phyloP scores from a whole-genome alignment of 2,888 invertebrate species.

The Mycogona germanica region DNA sequence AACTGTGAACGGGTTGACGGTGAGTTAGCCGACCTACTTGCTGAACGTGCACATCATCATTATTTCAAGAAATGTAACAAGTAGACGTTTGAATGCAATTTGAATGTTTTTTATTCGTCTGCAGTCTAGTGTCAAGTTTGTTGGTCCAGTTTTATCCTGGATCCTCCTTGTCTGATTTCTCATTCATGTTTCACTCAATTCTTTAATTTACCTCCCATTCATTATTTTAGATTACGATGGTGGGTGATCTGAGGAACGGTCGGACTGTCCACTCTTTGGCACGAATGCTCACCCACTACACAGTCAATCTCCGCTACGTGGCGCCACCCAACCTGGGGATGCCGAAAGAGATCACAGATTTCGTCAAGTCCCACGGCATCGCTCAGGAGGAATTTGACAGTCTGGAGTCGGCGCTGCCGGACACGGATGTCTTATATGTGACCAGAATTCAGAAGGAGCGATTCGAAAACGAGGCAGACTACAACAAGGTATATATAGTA shows the following conservation, averaged over 20 bases:
- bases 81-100: no score
- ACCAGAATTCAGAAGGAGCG: constrained; percentile 94
- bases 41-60: no score
- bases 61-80: no score
- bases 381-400: constrained; percentile 34
- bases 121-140: no score
- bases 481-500: constrained; percentile 52
- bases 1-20: constrained; percentile 88
- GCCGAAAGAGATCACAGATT: constrained; percentile 75
- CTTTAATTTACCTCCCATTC: background rate
- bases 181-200: constrained; percentile 5
- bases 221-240: constrained; percentile 68
- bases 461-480: constrained; percentile 69
- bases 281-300: constrained; percentile 81
- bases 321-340: constrained; percentile 75
- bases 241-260: constrained; percentile 95
- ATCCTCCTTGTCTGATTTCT: background rate
- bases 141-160: no score
- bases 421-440: constrained; percentile 96
- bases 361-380: constrained; percentile 63
- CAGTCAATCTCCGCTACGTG: constrained; percentile 84
- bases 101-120: no score
- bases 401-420: constrained; percentile 74
- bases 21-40: no score
- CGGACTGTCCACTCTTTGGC: constrained; percentile 97